Evolutionary conservation across 2,888 invertebrate species (phyloP).

Genomic region (Lymantria monacha): DNA sequence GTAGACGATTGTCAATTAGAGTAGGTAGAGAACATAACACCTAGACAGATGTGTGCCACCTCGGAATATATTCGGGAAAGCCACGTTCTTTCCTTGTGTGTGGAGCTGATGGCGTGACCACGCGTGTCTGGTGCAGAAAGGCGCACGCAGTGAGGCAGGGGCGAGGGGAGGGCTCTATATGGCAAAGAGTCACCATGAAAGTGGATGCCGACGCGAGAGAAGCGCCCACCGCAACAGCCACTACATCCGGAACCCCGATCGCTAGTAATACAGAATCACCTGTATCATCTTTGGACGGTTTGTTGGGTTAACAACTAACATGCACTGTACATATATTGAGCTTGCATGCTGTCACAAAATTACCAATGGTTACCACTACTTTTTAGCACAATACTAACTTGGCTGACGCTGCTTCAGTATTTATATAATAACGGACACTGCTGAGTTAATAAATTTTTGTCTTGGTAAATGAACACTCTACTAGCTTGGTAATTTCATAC

Average conservation of each 20-base stretch:
- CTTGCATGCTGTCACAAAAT: slow-evolving; percentile 37
- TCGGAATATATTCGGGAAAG: slow-evolving; percentile 9
- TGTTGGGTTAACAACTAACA: slow-evolving; percentile 61
- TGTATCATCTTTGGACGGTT: slow-evolving; percentile 74
- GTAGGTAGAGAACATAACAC: no score
- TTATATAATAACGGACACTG: slow-evolving; percentile 14
- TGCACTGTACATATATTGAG: slow-evolving; percentile 46
- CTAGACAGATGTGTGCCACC: slow-evolving; percentile 2
- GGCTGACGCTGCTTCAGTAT: slow-evolving; percentile 30
- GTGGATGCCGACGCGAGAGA: slow-evolving; percentile 65
- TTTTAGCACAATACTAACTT: slow-evolving; percentile 29
- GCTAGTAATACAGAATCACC: slow-evolving; percentile 75
- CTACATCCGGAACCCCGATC: slow-evolving; percentile 50
- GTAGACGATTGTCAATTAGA: no score
- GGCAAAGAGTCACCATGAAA: slow-evolving; percentile 57
- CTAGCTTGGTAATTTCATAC: background rate
- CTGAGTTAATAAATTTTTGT: slow-evolving; percentile 6
- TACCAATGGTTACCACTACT: slow-evolving; percentile 19
- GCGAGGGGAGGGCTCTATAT: slow-evolving; percentile 52
- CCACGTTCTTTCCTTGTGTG: slow-evolving; percentile 33
- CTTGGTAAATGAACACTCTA: slow-evolving; percentile 1
- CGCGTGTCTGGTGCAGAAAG: slow-evolving; percentile 68
- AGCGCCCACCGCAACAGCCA: slow-evolving; percentile 51
- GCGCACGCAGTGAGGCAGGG: slow-evolving; percentile 47
- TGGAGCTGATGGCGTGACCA: slow-evolving; percentile 54